Evolutionary conservation across 2,888 invertebrate genomes (phyloP).

Genomic region (Lasius fuliginosus): DNA sequence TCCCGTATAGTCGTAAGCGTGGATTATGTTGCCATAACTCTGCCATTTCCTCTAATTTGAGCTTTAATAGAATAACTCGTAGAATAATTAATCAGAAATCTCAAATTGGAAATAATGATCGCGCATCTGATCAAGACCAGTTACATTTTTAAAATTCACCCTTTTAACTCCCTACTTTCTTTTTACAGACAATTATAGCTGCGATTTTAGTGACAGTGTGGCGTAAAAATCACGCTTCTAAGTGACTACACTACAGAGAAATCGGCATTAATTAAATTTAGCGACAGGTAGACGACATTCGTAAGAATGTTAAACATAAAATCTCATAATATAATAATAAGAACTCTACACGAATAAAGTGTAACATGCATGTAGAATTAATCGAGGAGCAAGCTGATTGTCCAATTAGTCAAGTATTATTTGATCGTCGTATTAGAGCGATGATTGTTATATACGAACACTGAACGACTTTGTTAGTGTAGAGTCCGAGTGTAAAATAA

Average conservation of each 20-base stretch:
- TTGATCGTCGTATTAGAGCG: conserved; percentile 23
- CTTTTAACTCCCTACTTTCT: neutral
- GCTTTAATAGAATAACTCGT: neutral
- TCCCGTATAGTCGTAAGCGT: neutral
- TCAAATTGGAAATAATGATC: neutral
- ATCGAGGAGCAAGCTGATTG: neutral
- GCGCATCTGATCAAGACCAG: neutral
- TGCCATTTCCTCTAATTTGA: neutral
- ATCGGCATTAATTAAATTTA: conserved; percentile 9
- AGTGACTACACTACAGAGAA: conserved; percentile 3
- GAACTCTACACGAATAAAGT: conserved; percentile 22
- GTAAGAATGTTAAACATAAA: conserved; percentile 7
- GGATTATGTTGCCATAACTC: neutral
- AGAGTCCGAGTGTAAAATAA: conserved; percentile 64
- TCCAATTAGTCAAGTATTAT: conserved; percentile 5
- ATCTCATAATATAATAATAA: neutral
- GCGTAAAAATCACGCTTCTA: conserved; percentile 9
- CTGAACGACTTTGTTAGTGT: conserved; percentile 71
- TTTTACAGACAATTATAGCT: neutral
- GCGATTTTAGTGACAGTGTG: neutral
- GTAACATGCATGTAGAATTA: conserved; percentile 32
- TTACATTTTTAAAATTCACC: neutral
- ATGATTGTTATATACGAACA: conserved; percentile 67
- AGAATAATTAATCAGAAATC: neutral
- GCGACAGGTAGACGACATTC: neutral